Conservation (phyloP, 2,113 vertebrate species). For the Numida meleagris region DNA sequence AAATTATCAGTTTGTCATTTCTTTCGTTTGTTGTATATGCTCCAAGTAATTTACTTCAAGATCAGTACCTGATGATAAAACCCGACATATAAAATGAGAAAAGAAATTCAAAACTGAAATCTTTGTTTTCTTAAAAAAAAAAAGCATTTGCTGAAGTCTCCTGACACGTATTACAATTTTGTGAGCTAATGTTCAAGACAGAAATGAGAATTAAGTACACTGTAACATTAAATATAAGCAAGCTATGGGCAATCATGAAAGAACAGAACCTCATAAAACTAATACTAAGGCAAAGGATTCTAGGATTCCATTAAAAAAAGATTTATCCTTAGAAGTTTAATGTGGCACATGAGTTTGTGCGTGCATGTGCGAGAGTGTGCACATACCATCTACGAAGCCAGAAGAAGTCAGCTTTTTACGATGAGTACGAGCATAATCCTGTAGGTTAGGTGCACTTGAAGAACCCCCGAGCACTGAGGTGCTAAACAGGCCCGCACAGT, state of each 20-base stretch:
- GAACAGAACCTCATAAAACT: background rate
- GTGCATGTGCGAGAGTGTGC: slow-evolving; percentile 86
- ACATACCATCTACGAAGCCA: slow-evolving; percentile 96
- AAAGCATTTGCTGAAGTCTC: slow-evolving; percentile 8
- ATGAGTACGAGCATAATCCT: slow-evolving; percentile 94
- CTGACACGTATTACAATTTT: background rate
- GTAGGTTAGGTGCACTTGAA: slow-evolving; percentile 95
- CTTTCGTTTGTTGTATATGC: background rate
- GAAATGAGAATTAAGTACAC: slow-evolving; percentile 30
- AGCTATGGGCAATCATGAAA: background rate
- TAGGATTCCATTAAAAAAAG: slow-evolving; percentile 67
- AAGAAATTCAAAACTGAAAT: background rate
- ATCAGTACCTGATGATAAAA: slow-evolving; percentile 25
- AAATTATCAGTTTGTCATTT: slow-evolving; percentile 21
- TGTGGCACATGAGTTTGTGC: slow-evolving; percentile 69
- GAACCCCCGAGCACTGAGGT: slow-evolving; percentile 93
- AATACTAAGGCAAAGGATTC: slow-evolving; percentile 62
- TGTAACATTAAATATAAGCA: slow-evolving; percentile 18
- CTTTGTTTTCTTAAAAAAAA: background rate
- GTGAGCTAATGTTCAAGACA: background rate
- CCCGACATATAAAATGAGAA: background rate
- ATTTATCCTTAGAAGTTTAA: slow-evolving; percentile 61
- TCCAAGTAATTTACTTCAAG: slow-evolving; percentile 16
- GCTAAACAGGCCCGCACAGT: slow-evolving; percentile 94
- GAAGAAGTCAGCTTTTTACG: slow-evolving; percentile 96